Conservation (phyloP, 2,797 vertebrate genomes). For the Etheostoma nigrum region DNA sequence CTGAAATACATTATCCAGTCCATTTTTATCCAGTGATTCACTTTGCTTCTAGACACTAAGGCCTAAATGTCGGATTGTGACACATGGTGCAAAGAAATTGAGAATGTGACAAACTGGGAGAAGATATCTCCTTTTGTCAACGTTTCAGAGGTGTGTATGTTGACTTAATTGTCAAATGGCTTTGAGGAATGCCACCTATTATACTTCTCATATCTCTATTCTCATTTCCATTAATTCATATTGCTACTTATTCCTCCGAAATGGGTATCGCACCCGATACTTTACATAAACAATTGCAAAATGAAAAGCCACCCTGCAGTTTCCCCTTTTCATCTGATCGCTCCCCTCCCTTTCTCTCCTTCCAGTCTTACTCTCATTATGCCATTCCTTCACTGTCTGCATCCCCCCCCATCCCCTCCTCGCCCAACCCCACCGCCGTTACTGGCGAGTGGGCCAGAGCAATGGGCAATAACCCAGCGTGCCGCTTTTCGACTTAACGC, state of each 20-base stretch:
- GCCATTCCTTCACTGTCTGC: constrained; percentile 61
- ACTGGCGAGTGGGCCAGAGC: constrained; percentile 78
- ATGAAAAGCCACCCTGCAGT: constrained; percentile 82
- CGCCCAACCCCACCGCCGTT: constrained; percentile 46
- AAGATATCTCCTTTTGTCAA: neutral
- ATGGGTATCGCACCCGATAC: constrained; percentile 60
- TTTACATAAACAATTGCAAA: constrained; percentile 83
- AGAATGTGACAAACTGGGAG: constrained; percentile 10
- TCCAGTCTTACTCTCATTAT: constrained; percentile 71
- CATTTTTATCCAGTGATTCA: neutral
- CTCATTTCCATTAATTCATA: constrained; percentile 72
- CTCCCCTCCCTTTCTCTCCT: constrained; percentile 55
- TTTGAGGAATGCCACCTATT: constrained; percentile 57
- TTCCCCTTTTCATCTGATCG: constrained; percentile 57
- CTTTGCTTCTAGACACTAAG: neutral
- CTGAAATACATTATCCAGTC: neutral
- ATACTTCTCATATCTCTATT: constrained; percentile 45
- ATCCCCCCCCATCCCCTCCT: neutral
- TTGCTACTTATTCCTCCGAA: constrained; percentile 68
- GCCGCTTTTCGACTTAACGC: constrained; percentile 85
- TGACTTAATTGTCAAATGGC: constrained; percentile 54
- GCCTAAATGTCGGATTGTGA: neutral
- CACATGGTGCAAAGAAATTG: constrained; percentile 8
- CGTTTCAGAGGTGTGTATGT: constrained; percentile 42
- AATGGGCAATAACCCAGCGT: constrained; percentile 89